Base-by-base conservation (phyloP, 2,888 invertebrate genomes). In the Microctonus aethiopoides region DNA sequence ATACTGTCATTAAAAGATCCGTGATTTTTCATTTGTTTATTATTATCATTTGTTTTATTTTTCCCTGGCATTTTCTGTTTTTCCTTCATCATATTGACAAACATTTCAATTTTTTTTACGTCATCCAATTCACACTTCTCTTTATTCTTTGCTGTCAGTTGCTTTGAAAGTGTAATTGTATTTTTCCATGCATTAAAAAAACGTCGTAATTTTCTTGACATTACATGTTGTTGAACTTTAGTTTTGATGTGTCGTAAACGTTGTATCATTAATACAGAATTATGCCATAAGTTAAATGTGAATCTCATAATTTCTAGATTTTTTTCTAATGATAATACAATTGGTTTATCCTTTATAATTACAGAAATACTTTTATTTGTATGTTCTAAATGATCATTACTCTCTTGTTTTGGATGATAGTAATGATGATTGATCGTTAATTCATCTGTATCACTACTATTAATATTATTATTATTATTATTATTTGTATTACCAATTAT, bases 41-140 rank as follows among this genome's bases (percentile, higher is more conserved):
- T 46, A n/a, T 71, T 6, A 22, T 39, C 2, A 16, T 51, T 32
- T 29, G 9, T 62, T 54, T 32, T 29, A 4, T 16, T 29, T 26
- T 74, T 80, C 20, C 65, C 68, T 11, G 79, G 41, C 65, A 77
- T 78, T 34, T 79, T 80, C 51, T 84, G 84, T 46, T 78, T 80
- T 46, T 83, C 80, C 0, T 78, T 75, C 39, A 86, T 82, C 1
- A 80, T 80, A 7, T 77, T 79, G 9, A 86, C 78, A 11, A 86
- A 81, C 62, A 80, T 70, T 60, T 85, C 84, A 20, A 86, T 86
- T 67, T 79, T 85, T 7, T 73, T 73, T 24, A 81, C 84, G 10
- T 83, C 79, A 2, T 80, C 75, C 59, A 79, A 71, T 24, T 79
- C 77, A 2, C 46, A 57, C 20, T 76, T 74, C 46, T 75, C 72